These are phyloP conservation scores for Melierax canorus DNA, from an alignment of 2,113 vertebrate genomes.

Conservation along the genomic window DNA sequence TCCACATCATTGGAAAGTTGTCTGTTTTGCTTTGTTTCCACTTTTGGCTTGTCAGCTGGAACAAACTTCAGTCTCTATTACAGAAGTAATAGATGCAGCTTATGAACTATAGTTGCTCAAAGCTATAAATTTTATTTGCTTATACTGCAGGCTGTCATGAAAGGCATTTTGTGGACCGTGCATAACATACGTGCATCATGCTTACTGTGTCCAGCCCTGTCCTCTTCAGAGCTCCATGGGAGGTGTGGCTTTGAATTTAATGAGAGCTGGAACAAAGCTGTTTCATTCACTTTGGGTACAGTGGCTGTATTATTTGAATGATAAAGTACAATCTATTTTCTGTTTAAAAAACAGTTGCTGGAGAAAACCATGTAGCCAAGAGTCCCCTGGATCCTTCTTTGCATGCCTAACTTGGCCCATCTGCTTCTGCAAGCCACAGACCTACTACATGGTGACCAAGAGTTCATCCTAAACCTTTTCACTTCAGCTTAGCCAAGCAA, in stretches of 20 bases:
- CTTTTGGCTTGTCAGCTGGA: slow-evolving; percentile 49
- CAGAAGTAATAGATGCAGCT: slow-evolving; percentile 34
- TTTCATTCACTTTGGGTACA: slow-evolving; percentile 4
- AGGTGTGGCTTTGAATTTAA: slow-evolving; percentile 1
- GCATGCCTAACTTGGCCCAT: neutral
- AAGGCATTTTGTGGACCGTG: neutral
- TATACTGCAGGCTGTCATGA: slow-evolving; percentile 6
- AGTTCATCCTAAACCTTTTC: neutral
- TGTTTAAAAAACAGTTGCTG: slow-evolving; percentile 9
- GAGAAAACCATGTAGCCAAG: neutral
- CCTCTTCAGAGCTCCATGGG: neutral
- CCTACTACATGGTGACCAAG: neutral
- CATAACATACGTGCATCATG: neutral
- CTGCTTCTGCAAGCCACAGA: slow-evolving; percentile 31
- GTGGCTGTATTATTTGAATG: slow-evolving; percentile 3
- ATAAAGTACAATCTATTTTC: slow-evolving; percentile 2
- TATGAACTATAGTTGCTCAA: slow-evolving; percentile 43
- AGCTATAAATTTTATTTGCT: slow-evolving; percentile 54
- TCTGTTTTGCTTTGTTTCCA: slow-evolving; percentile 5
- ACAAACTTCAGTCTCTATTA: slow-evolving; percentile 19
- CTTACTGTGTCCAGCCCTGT: neutral
- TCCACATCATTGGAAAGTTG: slow-evolving; percentile 30
- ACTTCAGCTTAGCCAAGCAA: neutral
- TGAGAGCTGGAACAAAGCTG: neutral
- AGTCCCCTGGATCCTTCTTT: slow-evolving; percentile 25